A percentile compares a stretch with the other conserved stretches of the same genome.
Conservation (phyloP, 2,113 vertebrate genomes). For the Channa argus region DNA sequence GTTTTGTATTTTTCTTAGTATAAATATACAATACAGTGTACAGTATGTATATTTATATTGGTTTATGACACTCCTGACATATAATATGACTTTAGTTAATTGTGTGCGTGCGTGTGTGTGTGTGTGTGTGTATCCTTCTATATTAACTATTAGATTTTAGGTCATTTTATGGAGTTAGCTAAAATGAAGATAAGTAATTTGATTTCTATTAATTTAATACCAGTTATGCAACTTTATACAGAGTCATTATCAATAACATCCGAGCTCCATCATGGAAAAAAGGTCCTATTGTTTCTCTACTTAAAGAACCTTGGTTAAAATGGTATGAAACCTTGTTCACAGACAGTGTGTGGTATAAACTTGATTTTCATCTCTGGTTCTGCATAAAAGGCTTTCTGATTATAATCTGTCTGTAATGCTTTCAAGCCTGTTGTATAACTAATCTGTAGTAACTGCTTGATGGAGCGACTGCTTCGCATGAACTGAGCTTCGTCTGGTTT, state of each 20-base stretch:
- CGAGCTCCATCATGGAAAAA: neutral
- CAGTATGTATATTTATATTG: too few species aligned
- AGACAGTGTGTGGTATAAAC: neutral
- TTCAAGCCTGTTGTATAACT: conserved; percentile 4
- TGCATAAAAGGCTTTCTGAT: neutral
- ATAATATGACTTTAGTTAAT: too few species aligned
- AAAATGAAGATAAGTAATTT: too few species aligned
- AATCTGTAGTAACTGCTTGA: neutral
- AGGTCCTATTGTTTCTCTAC: too few species aligned
- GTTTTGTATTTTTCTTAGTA: too few species aligned
- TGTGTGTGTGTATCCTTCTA: too few species aligned
- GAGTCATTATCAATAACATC: neutral
- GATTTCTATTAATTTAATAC: neutral
- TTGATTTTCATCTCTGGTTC: neutral
- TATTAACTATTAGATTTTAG: too few species aligned
- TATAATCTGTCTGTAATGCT: neutral
- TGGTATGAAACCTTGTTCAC: neutral
- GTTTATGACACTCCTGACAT: too few species aligned
- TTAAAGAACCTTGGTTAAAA: too few species aligned
- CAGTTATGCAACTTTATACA: neutral
- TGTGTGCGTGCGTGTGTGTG: too few species aligned
- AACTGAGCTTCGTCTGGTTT: neutral
- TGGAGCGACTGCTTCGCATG: neutral
- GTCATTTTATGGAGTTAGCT: too few species aligned
- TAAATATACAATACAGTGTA: too few species aligned